A percentile compares a stretch with the other conserved stretches of the same genome.
Conservation (phyloP, 2,797 vertebrate genomes). For the Microctenopoma steveboyesi region DNA sequence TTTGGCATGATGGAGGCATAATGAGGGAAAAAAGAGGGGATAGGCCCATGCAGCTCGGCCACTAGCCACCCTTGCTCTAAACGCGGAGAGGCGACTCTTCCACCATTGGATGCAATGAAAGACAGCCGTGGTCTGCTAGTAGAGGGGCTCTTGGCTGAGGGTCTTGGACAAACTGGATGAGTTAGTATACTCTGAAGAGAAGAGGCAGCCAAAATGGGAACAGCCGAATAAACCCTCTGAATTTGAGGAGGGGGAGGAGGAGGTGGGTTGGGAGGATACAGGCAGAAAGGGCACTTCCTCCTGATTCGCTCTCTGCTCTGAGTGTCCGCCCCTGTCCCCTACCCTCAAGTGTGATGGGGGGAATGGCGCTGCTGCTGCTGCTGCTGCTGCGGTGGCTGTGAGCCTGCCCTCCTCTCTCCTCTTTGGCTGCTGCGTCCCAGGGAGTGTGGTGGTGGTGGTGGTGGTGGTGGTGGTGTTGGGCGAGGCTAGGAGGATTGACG, state of each 20-base stretch:
- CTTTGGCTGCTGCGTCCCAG: constrained; percentile 91
- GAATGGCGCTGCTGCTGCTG: constrained; percentile 87
- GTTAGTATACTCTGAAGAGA: constrained; percentile 85
- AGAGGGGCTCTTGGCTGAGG: constrained; percentile 54
- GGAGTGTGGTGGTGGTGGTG: constrained; percentile 80
- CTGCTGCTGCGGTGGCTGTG: constrained; percentile 76
- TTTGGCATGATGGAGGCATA: constrained; percentile 39
- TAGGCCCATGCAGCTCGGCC: constrained; percentile 83
- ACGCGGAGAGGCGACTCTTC: constrained; percentile 77
- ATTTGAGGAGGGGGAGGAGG: constrained; percentile 78
- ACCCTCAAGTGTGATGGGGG: constrained; percentile 97
- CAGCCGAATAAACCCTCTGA: constrained; percentile 53
- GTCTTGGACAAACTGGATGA: constrained; percentile 79
- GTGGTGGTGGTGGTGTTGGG: constrained; percentile 75
- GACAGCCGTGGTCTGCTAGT: constrained; percentile 64
- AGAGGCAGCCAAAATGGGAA: constrained; percentile 83
- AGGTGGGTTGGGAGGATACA: constrained; percentile 57
- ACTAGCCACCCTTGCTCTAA: constrained; percentile 68
- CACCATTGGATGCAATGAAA: constrained; percentile 50
- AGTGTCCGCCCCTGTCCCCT: constrained; percentile 89
- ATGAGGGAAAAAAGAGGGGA: constrained; percentile 60
- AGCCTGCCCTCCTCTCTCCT: constrained; percentile 90
- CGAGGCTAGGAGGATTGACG: constrained; percentile 91
- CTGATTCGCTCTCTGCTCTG: constrained; percentile 86
- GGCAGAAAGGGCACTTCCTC: constrained; percentile 80